Percentiles rank a stretch among this genome's conserved stretches.
These are phyloP conservation scores for Synanthedon tipuliformis DNA, from an alignment of 2,888 invertebrate species.

Conservation along the genomic window DNA sequence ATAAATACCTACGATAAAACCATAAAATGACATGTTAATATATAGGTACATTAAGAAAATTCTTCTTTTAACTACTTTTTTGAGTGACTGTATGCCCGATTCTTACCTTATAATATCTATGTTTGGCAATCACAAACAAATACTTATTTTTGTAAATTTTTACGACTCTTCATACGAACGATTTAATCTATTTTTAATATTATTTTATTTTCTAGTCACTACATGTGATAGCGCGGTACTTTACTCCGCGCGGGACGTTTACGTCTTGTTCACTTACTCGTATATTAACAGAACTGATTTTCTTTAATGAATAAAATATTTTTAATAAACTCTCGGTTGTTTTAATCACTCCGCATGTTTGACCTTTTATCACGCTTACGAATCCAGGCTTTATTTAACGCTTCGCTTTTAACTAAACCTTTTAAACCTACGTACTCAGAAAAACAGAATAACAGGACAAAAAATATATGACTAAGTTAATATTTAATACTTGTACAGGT, in stretches of 20 bases:
- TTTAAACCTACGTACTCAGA: conserved; percentile 7
- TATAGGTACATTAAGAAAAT: too few relatives aligned
- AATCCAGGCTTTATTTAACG: conserved; percentile 53
- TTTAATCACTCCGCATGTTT: conserved; percentile 56
- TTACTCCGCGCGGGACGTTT: conserved; percentile 42
- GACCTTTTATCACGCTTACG: conserved; percentile 40
- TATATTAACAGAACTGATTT: conserved; percentile 66
- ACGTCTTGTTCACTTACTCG: conserved; percentile 56
- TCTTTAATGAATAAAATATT: conserved; percentile 62
- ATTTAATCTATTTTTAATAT: conserved; percentile 22
- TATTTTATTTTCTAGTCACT: conserved; percentile 37
- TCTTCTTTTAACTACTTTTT: too few relatives aligned
- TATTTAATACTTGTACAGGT: too few relatives aligned
- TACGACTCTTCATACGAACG: conserved; percentile 36
- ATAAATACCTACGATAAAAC: too few relatives aligned
- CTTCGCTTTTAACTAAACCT: conserved; percentile 50
- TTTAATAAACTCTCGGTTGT: conserved; percentile 53
- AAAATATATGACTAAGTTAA: conserved; percentile 1
- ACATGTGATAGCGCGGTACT: conserved; percentile 37
- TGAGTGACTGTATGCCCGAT: too few relatives aligned
- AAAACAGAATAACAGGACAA: conserved; percentile 5
- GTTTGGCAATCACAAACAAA: conserved; percentile 6
- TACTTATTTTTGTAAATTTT: conserved; percentile 36
- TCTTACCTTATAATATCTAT: too few relatives aligned
- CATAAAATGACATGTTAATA: too few relatives aligned